phyloP scores from a whole-genome alignment of 2,888 invertebrate species.

The Phania funesta region DNA sequence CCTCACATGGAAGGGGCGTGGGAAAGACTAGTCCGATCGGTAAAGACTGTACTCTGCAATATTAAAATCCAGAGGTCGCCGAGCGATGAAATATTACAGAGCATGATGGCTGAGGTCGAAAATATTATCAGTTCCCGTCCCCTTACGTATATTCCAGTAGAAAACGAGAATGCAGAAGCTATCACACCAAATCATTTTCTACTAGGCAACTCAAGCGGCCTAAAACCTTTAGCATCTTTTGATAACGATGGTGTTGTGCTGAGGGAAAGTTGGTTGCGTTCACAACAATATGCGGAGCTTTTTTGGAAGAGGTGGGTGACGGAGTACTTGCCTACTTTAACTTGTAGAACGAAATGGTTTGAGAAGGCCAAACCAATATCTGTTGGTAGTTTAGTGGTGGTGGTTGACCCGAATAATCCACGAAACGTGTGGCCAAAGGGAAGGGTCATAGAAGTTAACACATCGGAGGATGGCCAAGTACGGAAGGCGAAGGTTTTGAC shows the following conservation, averaged over 20 bases:
- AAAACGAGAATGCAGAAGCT: conserved; percentile 21
- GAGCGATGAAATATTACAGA: conserved; percentile 6
- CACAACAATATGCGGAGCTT: conserved; percentile 16
- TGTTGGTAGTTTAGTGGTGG: conserved; percentile 5
- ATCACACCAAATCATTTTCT: conserved; percentile 10
- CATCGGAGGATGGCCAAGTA: conserved; percentile 13
- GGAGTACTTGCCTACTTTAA: conserved; percentile 18
- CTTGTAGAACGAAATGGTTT: too few species aligned
- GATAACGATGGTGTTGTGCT: neutral
- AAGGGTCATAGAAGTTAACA: neutral
- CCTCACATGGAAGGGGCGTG: conserved; percentile 14
- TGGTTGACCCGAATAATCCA: conserved; percentile 4
- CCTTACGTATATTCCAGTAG: conserved; percentile 46
- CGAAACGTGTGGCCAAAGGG: conserved; percentile 11
- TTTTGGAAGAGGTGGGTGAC: conserved; percentile 29
- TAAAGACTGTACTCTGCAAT: conserved; percentile 61
- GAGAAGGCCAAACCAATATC: neutral
- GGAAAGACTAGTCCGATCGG: conserved; percentile 43
- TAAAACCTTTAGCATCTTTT: conserved; percentile 17
- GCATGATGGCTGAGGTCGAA: neutral
- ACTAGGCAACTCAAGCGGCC: conserved; percentile 11
- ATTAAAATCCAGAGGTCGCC: conserved; percentile 5
- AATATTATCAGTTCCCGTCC: conserved; percentile 32
- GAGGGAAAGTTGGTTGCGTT: conserved; percentile 21
- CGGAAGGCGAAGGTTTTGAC: conserved; percentile 17